Percentiles rank a stretch among this genome's conserved stretches.
These are phyloP conservation scores for Cydia amplana DNA, from an alignment of 1,140 invertebrate species.

Conservation along the genomic window DNA sequence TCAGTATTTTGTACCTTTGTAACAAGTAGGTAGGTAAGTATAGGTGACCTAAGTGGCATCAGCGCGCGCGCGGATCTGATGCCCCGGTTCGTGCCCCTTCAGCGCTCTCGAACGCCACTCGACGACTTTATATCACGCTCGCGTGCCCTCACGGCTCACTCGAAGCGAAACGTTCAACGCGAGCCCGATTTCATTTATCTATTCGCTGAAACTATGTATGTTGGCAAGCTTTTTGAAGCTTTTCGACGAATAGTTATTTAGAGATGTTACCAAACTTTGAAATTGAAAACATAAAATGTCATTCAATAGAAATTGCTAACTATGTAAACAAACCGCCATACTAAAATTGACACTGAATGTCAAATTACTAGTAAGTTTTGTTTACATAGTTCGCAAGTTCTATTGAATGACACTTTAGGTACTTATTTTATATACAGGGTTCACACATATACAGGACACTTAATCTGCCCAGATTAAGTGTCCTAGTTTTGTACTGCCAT, in stretches of 20 bases:
- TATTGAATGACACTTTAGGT: no score
- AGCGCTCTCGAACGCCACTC: constrained; percentile 3
- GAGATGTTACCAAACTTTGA: background rate
- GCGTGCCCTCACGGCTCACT: background rate
- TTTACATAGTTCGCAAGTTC: no score
- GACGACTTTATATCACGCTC: background rate
- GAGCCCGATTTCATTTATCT: background rate
- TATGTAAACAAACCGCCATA: no score
- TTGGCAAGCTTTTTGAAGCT: background rate
- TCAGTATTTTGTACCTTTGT: no score
- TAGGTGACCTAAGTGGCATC: background rate
- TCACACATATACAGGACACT: no score
- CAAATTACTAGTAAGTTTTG: no score
- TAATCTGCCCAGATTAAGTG: no score
- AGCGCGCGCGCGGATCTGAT: background rate
- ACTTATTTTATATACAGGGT: no score
- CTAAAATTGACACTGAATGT: no score
- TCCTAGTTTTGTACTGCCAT: no score
- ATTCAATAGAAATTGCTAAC: no score
- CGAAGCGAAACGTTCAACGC: background rate
- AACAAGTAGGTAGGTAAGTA: no score
- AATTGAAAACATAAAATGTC: background rate
- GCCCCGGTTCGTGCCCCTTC: background rate
- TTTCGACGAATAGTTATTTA: background rate
- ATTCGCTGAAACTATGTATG: background rate